Evolutionary conservation across 2,113 vertebrate genomes (phyloP).

Genomic region (Psittacula cyanocephala): DNA sequence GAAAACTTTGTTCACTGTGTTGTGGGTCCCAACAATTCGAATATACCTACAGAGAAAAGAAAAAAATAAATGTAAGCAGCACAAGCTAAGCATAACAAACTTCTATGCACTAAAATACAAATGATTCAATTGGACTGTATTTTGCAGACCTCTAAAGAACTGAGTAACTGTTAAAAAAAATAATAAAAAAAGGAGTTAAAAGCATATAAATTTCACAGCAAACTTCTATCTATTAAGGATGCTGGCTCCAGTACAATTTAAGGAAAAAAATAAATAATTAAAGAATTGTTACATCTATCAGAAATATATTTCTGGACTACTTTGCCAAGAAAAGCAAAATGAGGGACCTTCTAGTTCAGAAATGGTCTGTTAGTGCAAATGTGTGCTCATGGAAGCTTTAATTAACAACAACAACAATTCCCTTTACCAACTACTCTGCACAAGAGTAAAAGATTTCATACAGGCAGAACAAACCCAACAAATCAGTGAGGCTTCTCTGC

Average conservation of each 20-base stretch:
- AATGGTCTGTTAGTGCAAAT: background rate
- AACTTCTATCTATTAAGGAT: background rate
- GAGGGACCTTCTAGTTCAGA: background rate
- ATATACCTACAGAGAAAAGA: constrained; percentile 80
- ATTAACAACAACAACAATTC: background rate
- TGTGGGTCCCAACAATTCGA: constrained; percentile 96
- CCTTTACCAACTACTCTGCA: constrained; percentile 3
- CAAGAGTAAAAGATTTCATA: background rate
- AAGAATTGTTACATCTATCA: background rate
- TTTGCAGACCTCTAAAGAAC: background rate
- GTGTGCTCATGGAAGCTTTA: background rate
- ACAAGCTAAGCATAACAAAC: background rate
- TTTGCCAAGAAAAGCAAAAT: constrained; percentile 29
- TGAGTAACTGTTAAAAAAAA: background rate
- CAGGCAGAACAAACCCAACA: background rate
- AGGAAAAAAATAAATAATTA: background rate
- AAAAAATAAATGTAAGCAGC: background rate
- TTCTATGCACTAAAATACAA: background rate
- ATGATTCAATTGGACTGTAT: background rate
- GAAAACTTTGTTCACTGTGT: constrained; percentile 99
- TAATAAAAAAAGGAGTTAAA: background rate
- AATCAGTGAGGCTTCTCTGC: constrained; percentile 7
- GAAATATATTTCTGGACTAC: background rate
- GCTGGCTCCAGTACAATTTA: background rate
- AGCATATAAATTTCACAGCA: background rate